phyloP scores from a whole-genome alignment of 2,113 vertebrate genomes.

The Nibea albiflora region DNA sequence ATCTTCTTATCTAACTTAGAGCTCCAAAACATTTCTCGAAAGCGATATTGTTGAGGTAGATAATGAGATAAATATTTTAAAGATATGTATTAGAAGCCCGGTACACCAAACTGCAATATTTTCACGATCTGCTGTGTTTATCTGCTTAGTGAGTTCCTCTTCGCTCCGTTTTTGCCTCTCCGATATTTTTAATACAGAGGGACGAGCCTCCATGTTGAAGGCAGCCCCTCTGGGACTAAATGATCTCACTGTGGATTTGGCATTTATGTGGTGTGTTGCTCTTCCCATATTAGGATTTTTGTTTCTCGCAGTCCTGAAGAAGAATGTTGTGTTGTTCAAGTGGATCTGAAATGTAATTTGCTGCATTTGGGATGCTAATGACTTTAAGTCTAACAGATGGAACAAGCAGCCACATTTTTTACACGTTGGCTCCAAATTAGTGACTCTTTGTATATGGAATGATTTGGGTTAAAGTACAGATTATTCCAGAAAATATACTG shows the following conservation, averaged over 20 bases:
- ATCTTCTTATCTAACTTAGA: too few relatives aligned
- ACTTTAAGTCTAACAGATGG: not conserved
- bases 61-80: not conserved
- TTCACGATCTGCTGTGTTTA: not conserved
- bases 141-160: not conserved
- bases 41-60: not conserved
- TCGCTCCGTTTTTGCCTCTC: not conserved
- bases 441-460: not conserved
- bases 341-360: slow-evolving; percentile 18
- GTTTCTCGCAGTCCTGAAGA: not conserved
- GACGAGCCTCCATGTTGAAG: slow-evolving; percentile 27
- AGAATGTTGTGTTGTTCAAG: slow-evolving; percentile 8
- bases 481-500: not conserved
- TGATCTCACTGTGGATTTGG: slow-evolving; percentile 46
- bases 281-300: slow-evolving; percentile 58
- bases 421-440: not conserved
- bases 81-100: too few relatives aligned
- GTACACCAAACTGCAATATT: not conserved
- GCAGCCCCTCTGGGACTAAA: slow-evolving; percentile 26
- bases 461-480: not conserved
- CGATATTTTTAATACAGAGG: slow-evolving; percentile 43
- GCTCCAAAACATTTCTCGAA: too few relatives aligned
- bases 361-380: not conserved
- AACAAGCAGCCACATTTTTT: not conserved
- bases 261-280: slow-evolving; percentile 9